phyloP scores from a whole-genome alignment of 2,888 invertebrate species.

The Rhagium mordax region DNA sequence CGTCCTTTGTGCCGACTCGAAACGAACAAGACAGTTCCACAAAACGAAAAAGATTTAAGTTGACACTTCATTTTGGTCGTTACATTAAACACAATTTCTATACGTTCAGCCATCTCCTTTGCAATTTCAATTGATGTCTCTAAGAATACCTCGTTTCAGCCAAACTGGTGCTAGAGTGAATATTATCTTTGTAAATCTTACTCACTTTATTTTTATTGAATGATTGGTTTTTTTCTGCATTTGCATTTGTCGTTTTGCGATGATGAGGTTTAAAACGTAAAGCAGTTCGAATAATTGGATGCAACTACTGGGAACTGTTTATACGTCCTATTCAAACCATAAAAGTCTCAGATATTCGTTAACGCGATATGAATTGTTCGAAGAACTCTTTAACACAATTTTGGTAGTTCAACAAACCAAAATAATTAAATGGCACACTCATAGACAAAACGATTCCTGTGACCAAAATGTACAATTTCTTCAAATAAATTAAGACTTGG shows the following conservation, averaged over 20 bases:
- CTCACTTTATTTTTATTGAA: background rate
- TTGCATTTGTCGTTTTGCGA: too few species aligned
- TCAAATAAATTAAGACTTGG: too few species aligned
- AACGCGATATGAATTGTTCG: too few species aligned
- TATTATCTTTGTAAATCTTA: background rate
- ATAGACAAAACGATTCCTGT: too few species aligned
- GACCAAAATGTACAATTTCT: too few species aligned
- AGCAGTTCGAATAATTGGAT: background rate
- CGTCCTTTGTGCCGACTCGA: background rate
- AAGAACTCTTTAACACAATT: too few species aligned
- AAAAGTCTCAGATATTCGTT: too few species aligned
- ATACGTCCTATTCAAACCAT: too few species aligned
- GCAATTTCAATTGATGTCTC: background rate
- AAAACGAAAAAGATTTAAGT: background rate
- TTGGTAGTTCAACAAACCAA: too few species aligned
- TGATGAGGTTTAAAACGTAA: background rate
- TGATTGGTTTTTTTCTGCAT: background rate
- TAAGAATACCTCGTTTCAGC: background rate
- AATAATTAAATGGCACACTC: too few species aligned
- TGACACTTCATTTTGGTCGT: background rate
- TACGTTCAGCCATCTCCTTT: background rate
- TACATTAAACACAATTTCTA: background rate
- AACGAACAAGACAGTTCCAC: background rate
- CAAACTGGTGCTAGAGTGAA: background rate
- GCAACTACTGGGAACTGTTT: background rate